Base-by-base conservation (phyloP, 2,797 vertebrate genomes). In the Sebastes iracundus region DNA sequence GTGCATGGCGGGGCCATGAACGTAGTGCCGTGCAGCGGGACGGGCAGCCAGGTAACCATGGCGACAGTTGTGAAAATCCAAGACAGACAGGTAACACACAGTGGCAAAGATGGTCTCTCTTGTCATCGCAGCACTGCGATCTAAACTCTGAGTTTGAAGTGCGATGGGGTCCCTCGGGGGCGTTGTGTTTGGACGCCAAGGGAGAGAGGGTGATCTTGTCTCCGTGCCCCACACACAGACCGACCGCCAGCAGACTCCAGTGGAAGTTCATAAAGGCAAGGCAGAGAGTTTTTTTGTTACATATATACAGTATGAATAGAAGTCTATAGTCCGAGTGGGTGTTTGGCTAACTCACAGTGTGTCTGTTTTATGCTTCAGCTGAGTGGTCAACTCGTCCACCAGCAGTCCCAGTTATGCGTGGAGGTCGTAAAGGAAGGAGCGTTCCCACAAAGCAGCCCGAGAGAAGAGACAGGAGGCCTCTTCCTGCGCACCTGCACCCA, bases 181-280 rank as follows among this genome's bases (percentile, higher is more conserved):
- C 80, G 20, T 80, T 97, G 80, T 98, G 97, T 89, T 90, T 97
- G 33, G 95, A 95, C 52, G 83, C 94, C 80, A 92, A 80, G 59
- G 88, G 81, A 0, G 95, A 96, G 65, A 92, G 87, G 74, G 93
- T 96, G 77, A 87, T 95, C 77, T 92, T 97, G 64, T 93, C 95
- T 79, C 94, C 91, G 18, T 98, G 97, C 79, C 91, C 90, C 1
- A 14, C 85, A 46, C 93, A 86, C 35, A 77, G 65, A 22, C 63
- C 87, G 1, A 80, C 86, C 64, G 67, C 72, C 77, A 89, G 83
- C 58, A 89, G 69, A 23, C 94, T 96, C 74, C 94, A 90, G 84
- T 98, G 97, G 97, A 95, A 95, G 72, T 92, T 97, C 68, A 93
- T 95, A 67, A 94, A 97, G 96, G 97, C 96, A 86, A 88, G 94